These are phyloP conservation scores for Leucophenga varia DNA, from an alignment of 1,140 invertebrate species.

Conservation along the genomic window DNA sequence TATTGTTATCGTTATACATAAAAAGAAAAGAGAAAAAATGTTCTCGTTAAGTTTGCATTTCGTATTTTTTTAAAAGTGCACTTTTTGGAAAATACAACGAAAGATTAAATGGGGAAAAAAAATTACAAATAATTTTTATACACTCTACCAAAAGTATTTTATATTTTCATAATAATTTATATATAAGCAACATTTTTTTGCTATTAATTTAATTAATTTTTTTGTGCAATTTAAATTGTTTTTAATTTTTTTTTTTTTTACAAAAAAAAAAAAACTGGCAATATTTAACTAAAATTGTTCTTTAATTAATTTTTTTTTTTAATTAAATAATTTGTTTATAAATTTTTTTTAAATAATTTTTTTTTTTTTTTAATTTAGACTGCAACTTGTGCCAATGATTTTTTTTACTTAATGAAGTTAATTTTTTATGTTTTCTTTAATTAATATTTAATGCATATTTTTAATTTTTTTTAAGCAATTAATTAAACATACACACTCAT, in stretches of 20 bases:
- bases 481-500: too few species aligned
- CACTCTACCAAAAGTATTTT: conserved; percentile 42
- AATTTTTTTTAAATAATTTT: conserved; percentile 29
- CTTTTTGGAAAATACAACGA: too few species aligned
- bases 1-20: conserved; percentile 13
- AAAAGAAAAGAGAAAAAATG: conserved; percentile 22
- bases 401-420: conserved; percentile 25
- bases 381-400: conserved; percentile 56
- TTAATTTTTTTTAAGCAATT: too few species aligned
- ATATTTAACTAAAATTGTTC: neutral
- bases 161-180: too few species aligned
- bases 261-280: conserved; percentile 2
- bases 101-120: too few species aligned
- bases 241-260: conserved; percentile 16
- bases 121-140: conserved; percentile 7
- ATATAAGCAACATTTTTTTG: too few species aligned
- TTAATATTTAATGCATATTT: too few species aligned
- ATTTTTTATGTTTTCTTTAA: conserved; percentile 27
- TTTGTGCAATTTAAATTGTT: conserved; percentile 24
- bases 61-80: conserved; percentile 13
- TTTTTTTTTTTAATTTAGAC: conserved; percentile 43
- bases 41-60: conserved; percentile 22
- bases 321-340: neutral
- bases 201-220: too few species aligned
- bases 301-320: conserved; percentile 22